Base-by-base conservation (phyloP, 2,888 invertebrate genomes). In the Drosophila paracracens region DNA sequence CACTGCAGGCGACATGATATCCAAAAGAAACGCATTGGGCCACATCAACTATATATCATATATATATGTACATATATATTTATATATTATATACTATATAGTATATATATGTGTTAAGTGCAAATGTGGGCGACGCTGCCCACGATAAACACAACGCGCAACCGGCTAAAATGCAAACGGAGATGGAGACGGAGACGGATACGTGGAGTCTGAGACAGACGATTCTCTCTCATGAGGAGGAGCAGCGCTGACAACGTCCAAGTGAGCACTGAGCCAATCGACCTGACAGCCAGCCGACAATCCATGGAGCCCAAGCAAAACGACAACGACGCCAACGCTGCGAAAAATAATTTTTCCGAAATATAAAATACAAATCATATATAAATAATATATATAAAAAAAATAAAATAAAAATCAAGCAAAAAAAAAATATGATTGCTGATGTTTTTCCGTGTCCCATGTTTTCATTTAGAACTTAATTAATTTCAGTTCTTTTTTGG, bases 1-100 rank as follows among this genome's bases (percentile, higher is more conserved):
- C 90, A 73, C 60, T 76, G 87, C 85, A 81, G 81, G 90, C 89
- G 85, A 86, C 85, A 86, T 89, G 83, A 86, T 90, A 81, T 90
- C 85, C 90, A 86, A 90, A 88, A 74, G 71, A 76, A 82, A 78
- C 65, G 89, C 89, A 81, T 60, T 82, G 79, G 82, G 79, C 88
- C 79, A 58, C 69, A 68, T 65, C 65, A 83, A 72, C 68, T 72
- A 66, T 60, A 63, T 60, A 53, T 50, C 27, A 62, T 61, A n/a
- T 53, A 64, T 54, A 50, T 54, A 64, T 31, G 21, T 21, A 21
- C 21, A 62, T 46, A 64, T 70, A 62, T 43, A 38, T 36, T 52
- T 43, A 31, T 33, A 66, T 43, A 43, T 46, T 43, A 43, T 53
- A 51, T 65, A 53, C 25, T 50, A 65, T 54, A 46, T 56, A 62